Evolutionary conservation across 1,140 invertebrate genomes (phyloP).

Genomic region (Drosophila orosa): DNA sequence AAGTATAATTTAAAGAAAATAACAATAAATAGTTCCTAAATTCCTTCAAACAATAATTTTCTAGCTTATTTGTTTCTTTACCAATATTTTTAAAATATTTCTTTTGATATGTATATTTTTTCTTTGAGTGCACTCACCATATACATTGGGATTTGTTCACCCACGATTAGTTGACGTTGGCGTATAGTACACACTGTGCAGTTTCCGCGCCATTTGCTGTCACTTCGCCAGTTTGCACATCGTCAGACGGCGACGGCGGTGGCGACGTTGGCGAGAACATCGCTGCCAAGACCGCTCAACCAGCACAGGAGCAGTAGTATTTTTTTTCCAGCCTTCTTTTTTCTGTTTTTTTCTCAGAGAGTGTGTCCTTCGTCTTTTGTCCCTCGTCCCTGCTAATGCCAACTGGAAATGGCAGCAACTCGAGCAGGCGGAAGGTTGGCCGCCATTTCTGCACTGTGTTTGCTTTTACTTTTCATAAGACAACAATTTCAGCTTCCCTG

Average conservation of each 20-base stretch:
- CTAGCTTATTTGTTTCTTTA: neutral
- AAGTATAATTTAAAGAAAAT: neutral
- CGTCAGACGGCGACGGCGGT: conserved; percentile 57
- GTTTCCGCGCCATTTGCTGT: conserved; percentile 82
- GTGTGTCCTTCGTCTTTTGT: neutral
- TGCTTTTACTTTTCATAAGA: conserved; percentile 68
- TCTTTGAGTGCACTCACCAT: conserved; percentile 67
- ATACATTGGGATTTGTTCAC: conserved; percentile 73
- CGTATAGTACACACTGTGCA: conserved; percentile 52
- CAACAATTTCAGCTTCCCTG: conserved; percentile 52
- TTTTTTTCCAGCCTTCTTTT: conserved; percentile 17
- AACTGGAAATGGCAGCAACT: conserved; percentile 75
- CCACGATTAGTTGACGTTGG: conserved; percentile 81
- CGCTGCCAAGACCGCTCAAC: conserved; percentile 74
- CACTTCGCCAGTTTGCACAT: conserved; percentile 82
- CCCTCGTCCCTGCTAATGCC: conserved; percentile 49
- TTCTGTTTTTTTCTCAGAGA: conserved; percentile 9
- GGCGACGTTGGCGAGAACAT: conserved; percentile 32
- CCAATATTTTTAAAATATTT: neutral
- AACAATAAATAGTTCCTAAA: neutral
- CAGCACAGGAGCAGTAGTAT: conserved; percentile 54
- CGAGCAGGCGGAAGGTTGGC: conserved; percentile 34
- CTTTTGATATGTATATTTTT: neutral
- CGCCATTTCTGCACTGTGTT: conserved; percentile 61
- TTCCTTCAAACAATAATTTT: neutral